A percentile compares a stretch with the other conserved stretches of the same genome.
Evolutionary conservation across 2,888 invertebrate species (phyloP).

Genomic region (Sceliomorpha sp.): DNA sequence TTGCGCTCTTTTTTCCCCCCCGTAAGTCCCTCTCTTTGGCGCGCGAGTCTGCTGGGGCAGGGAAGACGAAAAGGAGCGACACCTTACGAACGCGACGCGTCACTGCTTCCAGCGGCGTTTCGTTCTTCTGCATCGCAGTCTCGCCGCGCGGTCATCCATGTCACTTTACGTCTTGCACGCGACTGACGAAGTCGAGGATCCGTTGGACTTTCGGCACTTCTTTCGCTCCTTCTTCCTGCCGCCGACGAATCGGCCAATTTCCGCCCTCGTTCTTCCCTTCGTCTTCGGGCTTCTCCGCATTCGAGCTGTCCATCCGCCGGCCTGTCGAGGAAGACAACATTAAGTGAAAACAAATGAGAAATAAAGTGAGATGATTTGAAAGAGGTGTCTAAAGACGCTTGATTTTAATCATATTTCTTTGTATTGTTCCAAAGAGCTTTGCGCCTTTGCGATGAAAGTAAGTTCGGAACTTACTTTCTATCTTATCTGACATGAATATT

Average conservation of each 20-base stretch:
- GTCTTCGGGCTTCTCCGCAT: slow-evolving; percentile 21
- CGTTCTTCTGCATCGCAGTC: slow-evolving; percentile 29
- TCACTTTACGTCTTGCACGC: slow-evolving; percentile 4
- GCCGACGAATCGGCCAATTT: slow-evolving; percentile 19
- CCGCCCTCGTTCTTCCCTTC: slow-evolving; percentile 19
- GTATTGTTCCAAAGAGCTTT: too few species aligned
- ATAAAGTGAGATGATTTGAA: too few species aligned
- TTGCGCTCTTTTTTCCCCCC: slow-evolving; percentile 25
- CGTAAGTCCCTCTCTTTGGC: slow-evolving; percentile 21
- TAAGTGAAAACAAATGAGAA: too few species aligned
- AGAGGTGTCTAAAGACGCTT: too few species aligned
- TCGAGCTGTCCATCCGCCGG: slow-evolving; percentile 25
- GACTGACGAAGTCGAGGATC: background rate
- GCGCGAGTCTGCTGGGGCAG: slow-evolving; percentile 19
- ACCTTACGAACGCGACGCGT: slow-evolving; percentile 27
- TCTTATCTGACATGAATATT: too few species aligned
- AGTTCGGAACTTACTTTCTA: too few species aligned
- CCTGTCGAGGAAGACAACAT: too few species aligned
- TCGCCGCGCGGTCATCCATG: slow-evolving; percentile 7
- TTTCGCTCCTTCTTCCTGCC: slow-evolving; percentile 29
- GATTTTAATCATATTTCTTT: too few species aligned
- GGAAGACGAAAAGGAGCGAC: slow-evolving; percentile 9
- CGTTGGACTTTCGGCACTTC: slow-evolving; percentile 12
- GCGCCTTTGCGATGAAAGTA: too few species aligned
- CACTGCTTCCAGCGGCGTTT: slow-evolving; percentile 41